Evolutionary conservation across 2,797 vertebrate species (phyloP).

Genomic region (Eulemur coronatus): DNA sequence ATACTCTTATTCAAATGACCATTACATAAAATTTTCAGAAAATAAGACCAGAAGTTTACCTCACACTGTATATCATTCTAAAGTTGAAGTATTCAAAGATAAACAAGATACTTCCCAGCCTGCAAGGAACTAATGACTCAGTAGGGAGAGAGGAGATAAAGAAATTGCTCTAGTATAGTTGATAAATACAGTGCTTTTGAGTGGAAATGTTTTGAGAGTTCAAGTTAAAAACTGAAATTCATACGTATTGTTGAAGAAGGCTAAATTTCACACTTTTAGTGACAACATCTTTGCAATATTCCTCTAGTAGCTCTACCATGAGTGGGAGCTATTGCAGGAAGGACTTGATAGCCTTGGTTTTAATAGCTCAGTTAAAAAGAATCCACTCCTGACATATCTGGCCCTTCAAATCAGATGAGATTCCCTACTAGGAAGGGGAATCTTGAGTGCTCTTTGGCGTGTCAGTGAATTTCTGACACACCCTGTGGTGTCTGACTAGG

Average conservation of each 20-base stretch:
- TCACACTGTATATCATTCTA: not conserved
- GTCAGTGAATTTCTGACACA: not conserved
- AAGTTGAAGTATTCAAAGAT: not conserved
- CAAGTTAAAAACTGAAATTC: not conserved
- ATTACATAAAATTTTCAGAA: not conserved
- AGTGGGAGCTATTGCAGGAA: not conserved
- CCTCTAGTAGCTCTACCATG: not conserved
- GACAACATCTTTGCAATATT: not conserved
- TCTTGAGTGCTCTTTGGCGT: not conserved
- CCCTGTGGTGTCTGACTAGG: not conserved
- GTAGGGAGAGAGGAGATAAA: not conserved
- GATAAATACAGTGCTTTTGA: not conserved
- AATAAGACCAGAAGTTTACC: not conserved
- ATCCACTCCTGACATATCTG: not conserved
- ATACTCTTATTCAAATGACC: not conserved
- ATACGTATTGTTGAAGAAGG: not conserved
- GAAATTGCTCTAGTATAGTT: not conserved
- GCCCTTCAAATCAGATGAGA: not conserved
- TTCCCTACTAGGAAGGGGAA: not conserved
- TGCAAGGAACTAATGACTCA: not conserved
- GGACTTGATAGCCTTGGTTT: not conserved
- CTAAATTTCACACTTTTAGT: not conserved
- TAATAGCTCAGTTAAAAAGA: not conserved
- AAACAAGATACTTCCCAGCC: not conserved
- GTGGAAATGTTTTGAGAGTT: constrained; percentile 38